phyloP scores from a whole-genome alignment of 1,140 invertebrate species.

The Phymorhynchus buccinoides region DNA sequence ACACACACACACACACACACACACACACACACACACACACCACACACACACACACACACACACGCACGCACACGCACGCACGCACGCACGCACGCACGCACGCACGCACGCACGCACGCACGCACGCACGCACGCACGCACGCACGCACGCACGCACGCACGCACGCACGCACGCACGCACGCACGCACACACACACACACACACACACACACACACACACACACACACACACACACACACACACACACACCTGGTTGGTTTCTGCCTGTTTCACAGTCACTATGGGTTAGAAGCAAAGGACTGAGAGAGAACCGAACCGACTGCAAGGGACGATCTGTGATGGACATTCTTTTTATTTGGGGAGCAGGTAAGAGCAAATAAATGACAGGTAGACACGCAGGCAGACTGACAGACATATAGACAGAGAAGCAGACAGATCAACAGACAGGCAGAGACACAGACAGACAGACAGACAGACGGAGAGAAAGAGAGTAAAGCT shows the following conservation, averaged over 20 bases:
- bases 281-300: no score
- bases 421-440: no score
- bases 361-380: no score
- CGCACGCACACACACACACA: background rate
- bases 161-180: background rate
- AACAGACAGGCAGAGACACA: background rate
- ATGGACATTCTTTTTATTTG: no score
- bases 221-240: conserved; percentile 1
- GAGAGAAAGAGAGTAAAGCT: background rate
- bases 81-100: background rate
- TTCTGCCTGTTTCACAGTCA: no score
- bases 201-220: background rate
- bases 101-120: background rate
- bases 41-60: conserved; percentile 13
- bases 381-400: no score
- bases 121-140: background rate
- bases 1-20: conserved; percentile 12
- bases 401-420: no score
- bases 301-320: no score
- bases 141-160: background rate
- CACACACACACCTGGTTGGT: background rate
- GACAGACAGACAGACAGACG: background rate
- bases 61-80: background rate
- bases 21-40: conserved; percentile 33
- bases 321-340: no score